phyloP scores from a whole-genome alignment of 2,797 vertebrate species.

The Channallabes apus region DNA sequence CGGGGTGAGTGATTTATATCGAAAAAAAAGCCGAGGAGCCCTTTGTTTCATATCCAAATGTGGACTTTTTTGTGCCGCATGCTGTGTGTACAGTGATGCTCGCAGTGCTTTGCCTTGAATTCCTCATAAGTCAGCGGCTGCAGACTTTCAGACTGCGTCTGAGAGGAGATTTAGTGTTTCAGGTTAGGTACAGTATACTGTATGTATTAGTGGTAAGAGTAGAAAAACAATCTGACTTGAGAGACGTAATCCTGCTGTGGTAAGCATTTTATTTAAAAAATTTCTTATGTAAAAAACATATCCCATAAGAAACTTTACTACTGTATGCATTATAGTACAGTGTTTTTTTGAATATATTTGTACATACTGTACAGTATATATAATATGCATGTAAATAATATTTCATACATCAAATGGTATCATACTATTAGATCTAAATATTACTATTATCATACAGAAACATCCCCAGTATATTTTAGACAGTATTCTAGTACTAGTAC shows the following conservation, averaged over 20 bases:
- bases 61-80: slow-evolving; percentile 6
- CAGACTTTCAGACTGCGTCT: not conserved
- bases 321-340: too few relatives aligned
- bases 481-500: too few relatives aligned
- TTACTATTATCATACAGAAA: too few relatives aligned
- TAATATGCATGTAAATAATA: too few relatives aligned
- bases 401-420: too few relatives aligned
- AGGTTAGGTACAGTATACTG: not conserved
- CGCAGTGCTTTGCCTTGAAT: not conserved
- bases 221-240: not conserved
- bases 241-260: not conserved
- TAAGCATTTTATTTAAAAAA: not conserved
- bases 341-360: too few relatives aligned
- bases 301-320: too few relatives aligned
- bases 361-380: too few relatives aligned
- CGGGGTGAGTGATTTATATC: slow-evolving; percentile 76
- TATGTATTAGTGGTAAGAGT: not conserved
- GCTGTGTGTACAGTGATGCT: not conserved
- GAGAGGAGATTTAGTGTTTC: not conserved
- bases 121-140: not conserved
- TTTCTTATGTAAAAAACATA: not conserved
- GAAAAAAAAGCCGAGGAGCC: not conserved
- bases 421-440: too few relatives aligned
- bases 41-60: not conserved
- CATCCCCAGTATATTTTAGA: too few relatives aligned